phyloP scores from a whole-genome alignment of 2,888 invertebrate species.

The Protonemura montana region DNA sequence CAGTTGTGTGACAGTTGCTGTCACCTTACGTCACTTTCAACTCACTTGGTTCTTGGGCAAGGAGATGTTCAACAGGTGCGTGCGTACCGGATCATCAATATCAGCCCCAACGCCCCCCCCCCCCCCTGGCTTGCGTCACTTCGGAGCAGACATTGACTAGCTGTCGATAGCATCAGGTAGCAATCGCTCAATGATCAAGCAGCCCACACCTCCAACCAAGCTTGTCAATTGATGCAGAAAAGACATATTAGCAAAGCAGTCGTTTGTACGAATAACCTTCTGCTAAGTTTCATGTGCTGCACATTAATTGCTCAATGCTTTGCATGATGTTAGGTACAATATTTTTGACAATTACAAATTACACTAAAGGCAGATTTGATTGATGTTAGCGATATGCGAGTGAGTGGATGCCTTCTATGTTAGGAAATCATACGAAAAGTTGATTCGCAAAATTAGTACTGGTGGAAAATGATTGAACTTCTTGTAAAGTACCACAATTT shows the following conservation, averaged over 20 bases:
- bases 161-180: slow-evolving; percentile 15
- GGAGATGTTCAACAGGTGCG: slow-evolving; percentile 33
- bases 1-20: slow-evolving; percentile 9
- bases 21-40: slow-evolving; percentile 18
- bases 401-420: not conserved
- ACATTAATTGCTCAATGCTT: not conserved
- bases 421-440: not conserved
- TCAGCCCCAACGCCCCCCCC: not conserved
- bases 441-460: not conserved
- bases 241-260: no score
- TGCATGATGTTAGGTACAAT: not conserved
- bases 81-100: slow-evolving; percentile 23
- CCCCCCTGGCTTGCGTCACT: not conserved
- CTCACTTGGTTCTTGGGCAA: not conserved
- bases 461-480: not conserved
- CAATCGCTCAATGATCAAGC: not conserved
- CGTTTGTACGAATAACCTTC: no score
- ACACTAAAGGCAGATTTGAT: no score
- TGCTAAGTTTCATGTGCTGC: no score
- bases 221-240: not conserved
- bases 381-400: not conserved
- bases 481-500: not conserved
- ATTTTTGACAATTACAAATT: not conserved
- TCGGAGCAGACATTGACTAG: not conserved
- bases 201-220: not conserved